Conservation (phyloP, 2,888 invertebrate species). For the Phengaris arion region DNA sequence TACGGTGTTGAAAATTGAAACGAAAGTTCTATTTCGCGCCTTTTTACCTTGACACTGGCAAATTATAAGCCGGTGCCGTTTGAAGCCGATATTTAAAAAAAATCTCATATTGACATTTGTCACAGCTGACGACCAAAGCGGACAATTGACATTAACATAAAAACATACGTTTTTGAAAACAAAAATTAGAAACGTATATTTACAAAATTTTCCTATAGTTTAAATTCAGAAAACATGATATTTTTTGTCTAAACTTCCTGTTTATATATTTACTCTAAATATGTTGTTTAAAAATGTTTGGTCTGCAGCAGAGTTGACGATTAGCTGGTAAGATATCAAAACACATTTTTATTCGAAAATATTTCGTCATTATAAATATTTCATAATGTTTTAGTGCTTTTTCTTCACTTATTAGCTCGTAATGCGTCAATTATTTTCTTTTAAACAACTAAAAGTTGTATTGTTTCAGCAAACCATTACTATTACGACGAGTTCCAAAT, state of each 20-base stretch:
- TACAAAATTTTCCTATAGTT: background rate
- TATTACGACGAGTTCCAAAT: slow-evolving; percentile 40
- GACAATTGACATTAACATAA: background rate
- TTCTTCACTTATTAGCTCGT: background rate
- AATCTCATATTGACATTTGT: background rate
- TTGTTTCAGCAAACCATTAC: slow-evolving; percentile 43
- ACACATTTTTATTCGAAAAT: background rate
- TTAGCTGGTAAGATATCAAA: slow-evolving; percentile 54
- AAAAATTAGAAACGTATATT: background rate
- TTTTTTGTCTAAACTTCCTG: slow-evolving; percentile 1
- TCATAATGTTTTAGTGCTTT: background rate
- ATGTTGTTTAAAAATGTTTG: slow-evolving; percentile 71
- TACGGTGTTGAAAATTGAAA: too few species aligned
- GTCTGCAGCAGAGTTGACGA: slow-evolving; percentile 59
- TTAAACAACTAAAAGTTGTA: background rate
- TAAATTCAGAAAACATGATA: background rate
- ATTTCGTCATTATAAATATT: slow-evolving; percentile 16
- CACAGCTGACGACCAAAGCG: background rate
- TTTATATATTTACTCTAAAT: slow-evolving; percentile 41
- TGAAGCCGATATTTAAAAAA: background rate
- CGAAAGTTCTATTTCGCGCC: too few species aligned
- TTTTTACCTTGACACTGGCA: background rate
- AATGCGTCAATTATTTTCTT: background rate
- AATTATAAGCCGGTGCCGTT: background rate
- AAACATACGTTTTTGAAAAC: background rate